phyloP scores from a whole-genome alignment of 2,113 vertebrate species.

The Phrynosoma platyrhinos region DNA sequence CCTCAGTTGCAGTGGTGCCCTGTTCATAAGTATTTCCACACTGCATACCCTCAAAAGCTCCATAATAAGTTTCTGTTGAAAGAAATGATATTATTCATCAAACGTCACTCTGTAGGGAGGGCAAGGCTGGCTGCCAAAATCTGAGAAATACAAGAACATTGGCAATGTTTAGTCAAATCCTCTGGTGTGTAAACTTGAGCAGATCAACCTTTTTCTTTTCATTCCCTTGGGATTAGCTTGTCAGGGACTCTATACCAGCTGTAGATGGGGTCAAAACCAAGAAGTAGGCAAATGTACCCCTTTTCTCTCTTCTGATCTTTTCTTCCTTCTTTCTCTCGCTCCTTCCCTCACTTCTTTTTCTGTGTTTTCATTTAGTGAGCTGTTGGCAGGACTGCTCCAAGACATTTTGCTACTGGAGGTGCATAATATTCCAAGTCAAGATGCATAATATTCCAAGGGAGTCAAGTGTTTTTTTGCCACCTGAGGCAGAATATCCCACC shows the following conservation, averaged over 20 bases:
- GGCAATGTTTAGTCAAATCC: not conserved
- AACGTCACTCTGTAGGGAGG: not conserved
- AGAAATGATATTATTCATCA: constrained; percentile 7
- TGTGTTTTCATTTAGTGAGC: not conserved
- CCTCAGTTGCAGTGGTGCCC: not conserved
- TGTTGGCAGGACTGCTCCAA: no score
- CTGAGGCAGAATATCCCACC: no score
- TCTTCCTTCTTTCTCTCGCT: not conserved
- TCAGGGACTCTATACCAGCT: no score
- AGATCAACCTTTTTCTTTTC: not conserved
- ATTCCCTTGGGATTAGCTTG: no score
- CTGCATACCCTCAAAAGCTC: constrained; percentile 13
- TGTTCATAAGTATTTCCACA: constrained; percentile 25
- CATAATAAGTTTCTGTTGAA: constrained; percentile 8
- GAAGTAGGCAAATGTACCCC: no score
- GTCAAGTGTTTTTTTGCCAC: no score
- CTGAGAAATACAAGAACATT: constrained; percentile 1
- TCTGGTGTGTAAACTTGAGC: constrained; percentile 16
- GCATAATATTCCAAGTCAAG: no score
- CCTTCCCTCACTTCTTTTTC: not conserved
- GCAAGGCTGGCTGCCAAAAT: not conserved
- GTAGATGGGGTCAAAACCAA: no score
- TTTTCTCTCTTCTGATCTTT: not conserved
- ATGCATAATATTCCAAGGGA: no score
- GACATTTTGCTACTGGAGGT: no score